These are phyloP conservation scores for Perizoma affinitatum DNA, from an alignment of 2,888 invertebrate genomes.

Conservation along the genomic window DNA sequence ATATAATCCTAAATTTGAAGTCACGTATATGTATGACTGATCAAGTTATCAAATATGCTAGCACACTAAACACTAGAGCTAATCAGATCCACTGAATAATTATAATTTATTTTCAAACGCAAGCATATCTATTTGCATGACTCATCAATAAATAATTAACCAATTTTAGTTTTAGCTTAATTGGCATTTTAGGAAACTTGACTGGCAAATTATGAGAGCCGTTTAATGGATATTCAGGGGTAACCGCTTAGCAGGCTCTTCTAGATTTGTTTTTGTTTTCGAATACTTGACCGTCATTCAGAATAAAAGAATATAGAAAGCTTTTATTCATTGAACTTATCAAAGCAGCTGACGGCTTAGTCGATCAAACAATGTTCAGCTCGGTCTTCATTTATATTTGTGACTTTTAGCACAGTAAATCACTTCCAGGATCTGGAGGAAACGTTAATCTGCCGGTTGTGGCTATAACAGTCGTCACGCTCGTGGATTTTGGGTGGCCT, in stretches of 20 bases:
- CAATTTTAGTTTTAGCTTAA: slow-evolving; percentile 80
- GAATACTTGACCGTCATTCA: not conserved
- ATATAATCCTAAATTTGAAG: too few relatives aligned
- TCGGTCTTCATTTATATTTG: too few relatives aligned
- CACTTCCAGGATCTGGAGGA: too few relatives aligned
- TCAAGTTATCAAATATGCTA: too few relatives aligned
- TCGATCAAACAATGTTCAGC: too few relatives aligned
- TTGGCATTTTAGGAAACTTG: slow-evolving; percentile 82
- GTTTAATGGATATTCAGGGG: slow-evolving; percentile 58
- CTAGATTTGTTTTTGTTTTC: slow-evolving; percentile 27
- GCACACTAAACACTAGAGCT: not conserved
- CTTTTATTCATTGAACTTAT: too few relatives aligned
- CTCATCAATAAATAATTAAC: slow-evolving; percentile 74
- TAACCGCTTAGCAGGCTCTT: slow-evolving; percentile 46
- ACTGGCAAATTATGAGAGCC: slow-evolving; percentile 74
- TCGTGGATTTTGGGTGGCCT: too few relatives aligned
- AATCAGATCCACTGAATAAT: slow-evolving; percentile 11
- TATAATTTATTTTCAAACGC: slow-evolving; percentile 18
- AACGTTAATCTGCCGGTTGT: too few relatives aligned
- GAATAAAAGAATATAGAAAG: not conserved
- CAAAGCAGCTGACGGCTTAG: too few relatives aligned
- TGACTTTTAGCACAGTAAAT: too few relatives aligned
- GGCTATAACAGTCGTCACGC: too few relatives aligned
- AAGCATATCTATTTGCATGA: slow-evolving; percentile 48
- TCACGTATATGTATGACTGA: too few relatives aligned